These are phyloP conservation scores for Capromys pilorides DNA, from an alignment of 2,797 vertebrate genomes.

Conservation along the genomic window DNA sequence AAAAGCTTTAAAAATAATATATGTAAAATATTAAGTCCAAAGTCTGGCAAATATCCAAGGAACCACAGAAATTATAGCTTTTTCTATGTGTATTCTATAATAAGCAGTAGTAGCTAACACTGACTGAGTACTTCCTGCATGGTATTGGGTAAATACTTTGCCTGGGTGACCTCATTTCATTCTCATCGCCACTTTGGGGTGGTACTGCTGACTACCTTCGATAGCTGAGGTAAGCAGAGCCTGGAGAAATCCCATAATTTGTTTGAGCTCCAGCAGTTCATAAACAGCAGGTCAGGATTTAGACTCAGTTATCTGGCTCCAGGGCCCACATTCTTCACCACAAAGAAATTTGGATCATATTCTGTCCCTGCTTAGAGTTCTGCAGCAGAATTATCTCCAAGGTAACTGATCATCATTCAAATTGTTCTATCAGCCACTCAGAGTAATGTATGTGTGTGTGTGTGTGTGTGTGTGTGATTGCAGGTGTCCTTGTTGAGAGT, in stretches of 20 bases:
- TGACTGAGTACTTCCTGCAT: background rate
- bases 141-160: background rate
- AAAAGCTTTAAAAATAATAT: background rate
- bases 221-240: background rate
- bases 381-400: background rate
- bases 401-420: background rate
- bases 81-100: background rate
- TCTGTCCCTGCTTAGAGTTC: background rate
- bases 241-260: background rate
- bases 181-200: background rate
- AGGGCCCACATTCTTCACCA: background rate
- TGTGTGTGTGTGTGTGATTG: background rate
- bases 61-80: background rate
- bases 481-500: background rate
- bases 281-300: background rate
- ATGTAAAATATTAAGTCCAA: background rate
- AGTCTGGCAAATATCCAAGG: background rate
- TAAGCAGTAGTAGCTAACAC: background rate
- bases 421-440: background rate
- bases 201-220: background rate
- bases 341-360: background rate
- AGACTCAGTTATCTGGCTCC: background rate
- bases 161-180: background rate
- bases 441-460: background rate
- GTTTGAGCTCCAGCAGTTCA: no score